These are phyloP conservation scores for Agrotis puta DNA, from an alignment of 2,888 invertebrate species.

Conservation along the genomic window DNA sequence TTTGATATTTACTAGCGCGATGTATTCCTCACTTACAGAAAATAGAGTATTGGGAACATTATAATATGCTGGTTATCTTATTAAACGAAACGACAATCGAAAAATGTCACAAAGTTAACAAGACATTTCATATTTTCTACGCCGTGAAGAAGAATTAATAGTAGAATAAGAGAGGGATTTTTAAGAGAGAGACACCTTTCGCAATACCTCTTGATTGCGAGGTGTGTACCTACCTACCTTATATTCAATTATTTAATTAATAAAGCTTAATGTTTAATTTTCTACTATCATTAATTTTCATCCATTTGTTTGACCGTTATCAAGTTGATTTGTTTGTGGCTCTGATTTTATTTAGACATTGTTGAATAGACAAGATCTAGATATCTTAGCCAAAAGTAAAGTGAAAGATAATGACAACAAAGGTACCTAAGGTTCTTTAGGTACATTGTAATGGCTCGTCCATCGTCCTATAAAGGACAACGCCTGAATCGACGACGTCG, in stretches of 20 bases:
- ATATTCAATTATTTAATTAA: no score
- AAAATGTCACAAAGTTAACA: not conserved
- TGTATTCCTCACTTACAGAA: not conserved
- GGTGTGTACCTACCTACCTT: not conserved
- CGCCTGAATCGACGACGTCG: no score
- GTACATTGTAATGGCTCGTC: no score
- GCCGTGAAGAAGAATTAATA: not conserved
- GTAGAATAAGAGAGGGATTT: no score
- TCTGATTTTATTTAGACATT: slow-evolving; percentile 36
- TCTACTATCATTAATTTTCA: slow-evolving; percentile 30
- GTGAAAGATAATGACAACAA: slow-evolving; percentile 17
- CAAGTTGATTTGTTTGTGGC: slow-evolving; percentile 28
- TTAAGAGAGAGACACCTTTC: no score
- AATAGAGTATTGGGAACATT: not conserved
- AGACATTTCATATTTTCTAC: not conserved
- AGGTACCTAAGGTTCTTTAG: not conserved
- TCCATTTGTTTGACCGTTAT: slow-evolving; percentile 44
- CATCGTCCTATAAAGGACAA: no score
- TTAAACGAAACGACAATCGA: not conserved
- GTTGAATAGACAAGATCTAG: slow-evolving; percentile 19
- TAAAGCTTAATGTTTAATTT: not conserved
- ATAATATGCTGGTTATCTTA: not conserved
- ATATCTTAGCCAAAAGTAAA: slow-evolving; percentile 10
- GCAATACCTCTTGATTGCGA: no score
- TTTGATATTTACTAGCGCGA: not conserved